Evolutionary conservation across 2,888 invertebrate genomes (phyloP).

Genomic region (Gastrophysa polygoni): DNA sequence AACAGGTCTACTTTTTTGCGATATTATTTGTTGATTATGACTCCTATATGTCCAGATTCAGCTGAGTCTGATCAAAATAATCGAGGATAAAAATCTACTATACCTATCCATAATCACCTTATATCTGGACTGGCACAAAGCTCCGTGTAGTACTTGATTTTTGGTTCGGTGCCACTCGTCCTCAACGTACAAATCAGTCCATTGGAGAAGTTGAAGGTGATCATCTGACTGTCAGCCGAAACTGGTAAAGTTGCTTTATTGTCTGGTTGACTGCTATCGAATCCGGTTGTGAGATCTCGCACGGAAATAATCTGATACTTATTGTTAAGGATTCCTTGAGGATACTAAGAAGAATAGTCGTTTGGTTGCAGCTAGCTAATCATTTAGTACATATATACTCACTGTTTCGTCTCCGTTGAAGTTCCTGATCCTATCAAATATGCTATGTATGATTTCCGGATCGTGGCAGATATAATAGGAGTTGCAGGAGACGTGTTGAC

Average conservation of each 20-base stretch:
- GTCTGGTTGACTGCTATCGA: constrained; percentile 74
- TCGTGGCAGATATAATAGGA: constrained; percentile 91
- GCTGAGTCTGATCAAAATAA: no score
- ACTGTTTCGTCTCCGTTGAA: constrained; percentile 68
- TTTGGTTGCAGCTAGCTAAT: no score
- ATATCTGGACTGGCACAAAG: constrained; percentile 72
- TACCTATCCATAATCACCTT: constrained; percentile 57
- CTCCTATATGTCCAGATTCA: no score
- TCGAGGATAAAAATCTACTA: constrained; percentile 7
- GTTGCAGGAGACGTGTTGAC: constrained; percentile 85
- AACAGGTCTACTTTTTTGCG: no score
- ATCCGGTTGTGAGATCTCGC: constrained; percentile 89
- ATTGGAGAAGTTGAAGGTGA: constrained; percentile 89
- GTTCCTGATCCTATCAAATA: constrained; percentile 85
- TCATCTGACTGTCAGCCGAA: constrained; percentile 81
- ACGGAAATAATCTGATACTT: constrained; percentile 72
- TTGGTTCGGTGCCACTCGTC: constrained; percentile 98
- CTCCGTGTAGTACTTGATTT: constrained; percentile 98
- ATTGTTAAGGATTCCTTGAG: constrained; percentile 66
- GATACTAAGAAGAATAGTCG: constrained; percentile 75
- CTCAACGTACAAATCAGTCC: constrained; percentile 87
- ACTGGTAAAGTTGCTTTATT: constrained; percentile 73
- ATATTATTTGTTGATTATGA: no score
- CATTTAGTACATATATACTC: no score
- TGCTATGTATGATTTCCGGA: constrained; percentile 67